Evolutionary conservation across 2,797 vertebrate species (phyloP).

Genomic region (Tragopan temminckii): DNA sequence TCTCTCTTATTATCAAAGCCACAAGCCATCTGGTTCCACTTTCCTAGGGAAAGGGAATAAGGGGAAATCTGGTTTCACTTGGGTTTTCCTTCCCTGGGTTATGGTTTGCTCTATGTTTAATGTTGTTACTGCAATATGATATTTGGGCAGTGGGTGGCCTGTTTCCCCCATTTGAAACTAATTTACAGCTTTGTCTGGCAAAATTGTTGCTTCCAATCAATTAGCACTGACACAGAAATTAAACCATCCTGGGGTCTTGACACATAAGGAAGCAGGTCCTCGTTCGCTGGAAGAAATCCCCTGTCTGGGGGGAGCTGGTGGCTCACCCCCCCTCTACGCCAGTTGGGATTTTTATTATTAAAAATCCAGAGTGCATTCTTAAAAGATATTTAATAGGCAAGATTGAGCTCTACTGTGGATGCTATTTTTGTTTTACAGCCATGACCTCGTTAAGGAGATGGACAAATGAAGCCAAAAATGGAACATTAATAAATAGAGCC

Average conservation of each 20-base stretch:
- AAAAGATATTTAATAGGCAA: constrained; percentile 22
- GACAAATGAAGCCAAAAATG: constrained; percentile 30
- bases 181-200: constrained; percentile 81
- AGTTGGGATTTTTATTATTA: neutral
- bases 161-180: constrained; percentile 78
- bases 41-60: constrained; percentile 67
- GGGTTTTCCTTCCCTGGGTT: constrained; percentile 73
- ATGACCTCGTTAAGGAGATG: constrained; percentile 31
- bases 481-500: constrained; percentile 28
- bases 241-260: constrained; percentile 45
- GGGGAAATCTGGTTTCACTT: constrained; percentile 81
- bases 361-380: constrained; percentile 14
- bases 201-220: constrained; percentile 80
- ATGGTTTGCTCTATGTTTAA: constrained; percentile 74
- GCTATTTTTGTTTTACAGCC: constrained; percentile 43
- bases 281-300: neutral
- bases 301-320: neutral
- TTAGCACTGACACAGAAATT: constrained; percentile 76
- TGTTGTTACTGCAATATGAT: constrained; percentile 79
- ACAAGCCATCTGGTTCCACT: constrained; percentile 82
- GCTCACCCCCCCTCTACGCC: neutral
- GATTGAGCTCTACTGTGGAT: neutral
- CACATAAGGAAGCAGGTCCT: constrained; percentile 2
- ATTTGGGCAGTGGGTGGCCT: constrained; percentile 79
- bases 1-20: constrained; percentile 79